Percentiles rank a stretch among this genome's conserved stretches.
phyloP scores from a whole-genome alignment of 2,888 invertebrate genomes.

The Chymomyza procnemis region DNA sequence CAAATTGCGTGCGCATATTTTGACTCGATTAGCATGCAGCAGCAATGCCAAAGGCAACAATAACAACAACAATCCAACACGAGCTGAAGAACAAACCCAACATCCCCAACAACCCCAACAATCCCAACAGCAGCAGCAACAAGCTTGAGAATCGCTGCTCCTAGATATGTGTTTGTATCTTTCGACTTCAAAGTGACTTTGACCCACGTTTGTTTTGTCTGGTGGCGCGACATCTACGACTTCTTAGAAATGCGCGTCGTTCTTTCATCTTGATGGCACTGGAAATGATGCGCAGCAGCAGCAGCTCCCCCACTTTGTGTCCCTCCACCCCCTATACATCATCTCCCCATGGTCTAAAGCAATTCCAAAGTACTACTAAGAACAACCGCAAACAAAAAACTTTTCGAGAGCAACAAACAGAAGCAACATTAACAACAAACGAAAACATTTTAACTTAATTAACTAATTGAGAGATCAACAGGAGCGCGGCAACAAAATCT shows the following conservation, averaged over 20 bases:
- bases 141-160: background rate
- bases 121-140: constrained; percentile 5
- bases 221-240: background rate
- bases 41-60: constrained; percentile 16
- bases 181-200: constrained; percentile 13
- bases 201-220: constrained; percentile 12
- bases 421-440: constrained; percentile 19
- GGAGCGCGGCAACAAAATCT: background rate
- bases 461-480: constrained; percentile 50
- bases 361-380: background rate
- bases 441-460: constrained; percentile 49
- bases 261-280: constrained; percentile 51
- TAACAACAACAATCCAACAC: background rate
- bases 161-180: constrained; percentile 13
- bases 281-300: constrained; percentile 20
- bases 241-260: constrained; percentile 37
- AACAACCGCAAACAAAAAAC: background rate
- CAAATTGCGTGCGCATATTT: constrained; percentile 32
- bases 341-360: background rate
- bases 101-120: too few species aligned
- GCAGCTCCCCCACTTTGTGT: constrained; percentile 5
- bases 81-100: constrained; percentile 2
- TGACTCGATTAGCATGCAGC: constrained; percentile 59
- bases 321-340: too few species aligned
- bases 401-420: background rate